These are phyloP conservation scores for Leucosticte australis DNA, from an alignment of 2,113 vertebrate genomes.

Conservation along the genomic window DNA sequence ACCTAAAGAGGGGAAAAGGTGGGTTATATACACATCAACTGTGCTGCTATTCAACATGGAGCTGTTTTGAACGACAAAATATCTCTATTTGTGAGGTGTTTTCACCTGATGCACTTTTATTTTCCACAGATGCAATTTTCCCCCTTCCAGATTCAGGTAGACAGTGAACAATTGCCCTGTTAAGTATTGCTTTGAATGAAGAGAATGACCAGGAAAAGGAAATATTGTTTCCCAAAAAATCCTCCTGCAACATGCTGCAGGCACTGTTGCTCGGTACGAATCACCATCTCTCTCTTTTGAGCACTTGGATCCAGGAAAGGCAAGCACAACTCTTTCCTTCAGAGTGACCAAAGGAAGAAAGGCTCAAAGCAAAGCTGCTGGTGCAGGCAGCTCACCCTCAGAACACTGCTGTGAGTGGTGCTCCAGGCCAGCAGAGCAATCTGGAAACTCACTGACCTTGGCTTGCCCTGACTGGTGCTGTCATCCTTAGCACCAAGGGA, in stretches of 20 bases:
- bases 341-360: not conserved
- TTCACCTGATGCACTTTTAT: not conserved
- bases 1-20: not conserved
- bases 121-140: not conserved
- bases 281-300: not conserved
- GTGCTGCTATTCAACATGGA: not conserved
- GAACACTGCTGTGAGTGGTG: not conserved
- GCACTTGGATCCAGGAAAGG: not conserved
- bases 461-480: not conserved
- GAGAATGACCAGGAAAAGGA: not conserved
- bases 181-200: not conserved
- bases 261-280: rapidly evolving
- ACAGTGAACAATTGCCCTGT: not conserved
- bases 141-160: not conserved
- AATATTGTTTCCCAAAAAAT: not conserved
- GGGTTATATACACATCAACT: not conserved
- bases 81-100: rapidly evolving
- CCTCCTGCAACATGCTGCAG: not conserved
- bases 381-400: not conserved
- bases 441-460: not conserved
- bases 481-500: not conserved
- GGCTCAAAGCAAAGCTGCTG: not conserved
- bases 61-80: not conserved
- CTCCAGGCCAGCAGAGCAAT: not conserved
- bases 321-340: not conserved